phyloP scores from a whole-genome alignment of 37 sponge, comb jelly and placozoan genomes.

The Hormiphora californensis region DNA sequence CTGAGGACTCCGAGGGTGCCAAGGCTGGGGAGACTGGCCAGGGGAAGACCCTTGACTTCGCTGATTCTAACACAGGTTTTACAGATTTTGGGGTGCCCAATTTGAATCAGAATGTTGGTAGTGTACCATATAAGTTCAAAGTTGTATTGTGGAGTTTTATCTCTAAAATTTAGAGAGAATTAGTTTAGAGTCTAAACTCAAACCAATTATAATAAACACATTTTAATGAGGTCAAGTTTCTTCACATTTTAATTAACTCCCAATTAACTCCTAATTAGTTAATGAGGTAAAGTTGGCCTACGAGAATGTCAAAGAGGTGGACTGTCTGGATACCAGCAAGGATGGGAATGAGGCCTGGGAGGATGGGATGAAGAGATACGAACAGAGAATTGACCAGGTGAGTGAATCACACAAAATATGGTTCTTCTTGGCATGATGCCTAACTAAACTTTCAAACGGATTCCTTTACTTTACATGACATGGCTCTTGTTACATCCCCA shows the following conservation, averaged over 20 bases:
- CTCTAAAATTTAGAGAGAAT: too few species aligned
- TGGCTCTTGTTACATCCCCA: neutral
- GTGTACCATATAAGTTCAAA: too few species aligned
- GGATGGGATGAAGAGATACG: conserved; percentile 87
- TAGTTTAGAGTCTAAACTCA: too few species aligned
- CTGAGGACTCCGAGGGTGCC: neutral
- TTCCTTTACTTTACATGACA: neutral
- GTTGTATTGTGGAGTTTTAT: too few species aligned
- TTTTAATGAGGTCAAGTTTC: too few species aligned
- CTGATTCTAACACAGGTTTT: neutral
- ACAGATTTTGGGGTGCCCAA: too few species aligned
- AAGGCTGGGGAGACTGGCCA: conserved; percentile 62
- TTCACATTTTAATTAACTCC: too few species aligned
- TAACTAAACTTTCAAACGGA: too few species aligned
- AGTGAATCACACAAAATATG: neutral
- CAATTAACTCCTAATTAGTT: too few species aligned
- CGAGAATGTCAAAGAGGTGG: conserved; percentile 92
- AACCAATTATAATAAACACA: too few species aligned
- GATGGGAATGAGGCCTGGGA: conserved; percentile 93
- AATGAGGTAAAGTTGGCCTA: conserved; percentile 84
- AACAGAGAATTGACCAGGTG: conserved; percentile 88
- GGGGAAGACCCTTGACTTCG: conserved; percentile 48
- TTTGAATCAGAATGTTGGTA: too few species aligned
- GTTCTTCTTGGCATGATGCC: neutral
- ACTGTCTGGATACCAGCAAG: conserved; percentile 81